Conservation (phyloP, 37 sponge, comb jelly and placozoan species). For the Beroe ovata region DNA sequence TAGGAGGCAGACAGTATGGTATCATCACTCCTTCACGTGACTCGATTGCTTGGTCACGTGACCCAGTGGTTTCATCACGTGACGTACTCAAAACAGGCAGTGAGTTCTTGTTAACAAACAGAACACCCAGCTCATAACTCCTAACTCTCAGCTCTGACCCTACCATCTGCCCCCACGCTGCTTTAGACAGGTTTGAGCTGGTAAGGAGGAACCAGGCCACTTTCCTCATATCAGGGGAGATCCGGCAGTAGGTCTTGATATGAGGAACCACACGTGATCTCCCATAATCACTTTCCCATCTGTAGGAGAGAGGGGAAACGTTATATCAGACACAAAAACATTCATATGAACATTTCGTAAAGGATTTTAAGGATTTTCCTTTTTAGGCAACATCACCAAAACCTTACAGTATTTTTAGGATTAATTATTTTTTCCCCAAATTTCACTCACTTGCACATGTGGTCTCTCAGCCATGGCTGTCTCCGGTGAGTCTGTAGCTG, state of each 20-base stretch:
- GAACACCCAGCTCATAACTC: constrained; percentile 29
- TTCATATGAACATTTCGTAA: too few species aligned
- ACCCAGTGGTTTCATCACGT: too few species aligned
- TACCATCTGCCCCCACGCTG: constrained; percentile 96
- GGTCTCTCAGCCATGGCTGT: constrained; percentile 72
- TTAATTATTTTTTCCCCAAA: too few species aligned
- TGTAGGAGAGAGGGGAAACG: too few species aligned
- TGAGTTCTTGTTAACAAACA: not conserved
- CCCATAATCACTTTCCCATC: constrained; percentile 72
- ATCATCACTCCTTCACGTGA: not conserved
- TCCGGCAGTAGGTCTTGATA: constrained; percentile 89
- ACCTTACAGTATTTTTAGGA: too few species aligned
- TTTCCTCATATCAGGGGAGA: constrained; percentile 75
- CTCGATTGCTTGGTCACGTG: too few species aligned
- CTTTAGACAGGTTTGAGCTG: constrained; percentile 94
- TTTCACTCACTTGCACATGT: constrained; percentile 30
- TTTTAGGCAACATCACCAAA: too few species aligned
- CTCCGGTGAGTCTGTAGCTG: constrained; percentile 72
- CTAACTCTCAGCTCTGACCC: constrained; percentile 31
- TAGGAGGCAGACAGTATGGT: constrained; percentile 42
- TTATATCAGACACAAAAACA: too few species aligned
- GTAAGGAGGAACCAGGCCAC: constrained; percentile 90
- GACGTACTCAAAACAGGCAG: not conserved
- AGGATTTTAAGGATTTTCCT: too few species aligned
- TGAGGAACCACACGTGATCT: constrained; percentile 86